Percentiles rank a stretch among this genome's conserved stretches.
Conservation (phyloP, 2,888 invertebrate species). For the Falcaria lacertinaria region DNA sequence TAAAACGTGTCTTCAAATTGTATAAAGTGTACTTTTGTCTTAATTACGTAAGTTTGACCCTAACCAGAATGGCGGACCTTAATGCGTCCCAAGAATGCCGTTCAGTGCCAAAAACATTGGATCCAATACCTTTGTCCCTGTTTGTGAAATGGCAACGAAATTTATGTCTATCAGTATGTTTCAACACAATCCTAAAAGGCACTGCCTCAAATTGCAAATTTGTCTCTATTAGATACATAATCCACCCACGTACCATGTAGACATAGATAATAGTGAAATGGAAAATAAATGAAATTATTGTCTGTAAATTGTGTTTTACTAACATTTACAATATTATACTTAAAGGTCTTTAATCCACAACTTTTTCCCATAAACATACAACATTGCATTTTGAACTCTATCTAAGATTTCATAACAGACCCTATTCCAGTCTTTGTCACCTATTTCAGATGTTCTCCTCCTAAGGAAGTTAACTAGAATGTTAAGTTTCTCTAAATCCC, state of each 20-base stretch:
- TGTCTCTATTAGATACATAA: background rate
- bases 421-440: slow-evolving; percentile 78
- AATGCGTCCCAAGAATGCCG: too few relatives aligned
- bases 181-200: background rate
- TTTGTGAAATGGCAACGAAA: slow-evolving; percentile 1
- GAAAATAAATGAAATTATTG: slow-evolving; percentile 42
- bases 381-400: slow-evolving; percentile 84
- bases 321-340: slow-evolving; percentile 18
- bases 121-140: background rate
- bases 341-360: slow-evolving; percentile 35
- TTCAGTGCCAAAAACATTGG: background rate
- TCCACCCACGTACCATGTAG: slow-evolving; percentile 7
- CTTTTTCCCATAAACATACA: slow-evolving; percentile 78
- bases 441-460: slow-evolving; percentile 49
- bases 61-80: too few relatives aligned
- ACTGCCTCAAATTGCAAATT: slow-evolving; percentile 2
- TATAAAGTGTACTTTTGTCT: slow-evolving; percentile 4
- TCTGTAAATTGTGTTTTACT: slow-evolving; percentile 13
- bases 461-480: slow-evolving; percentile 74
- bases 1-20: slow-evolving; percentile 18
- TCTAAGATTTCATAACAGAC: slow-evolving; percentile 82
- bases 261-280: slow-evolving; percentile 36
- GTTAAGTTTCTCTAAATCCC: slow-evolving; percentile 59
- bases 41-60: too few relatives aligned
- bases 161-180: slow-evolving; percentile 1